These are phyloP conservation scores for Dissostichus mawsoni DNA, from an alignment of 2,113 vertebrate genomes.

Conservation along the genomic window DNA sequence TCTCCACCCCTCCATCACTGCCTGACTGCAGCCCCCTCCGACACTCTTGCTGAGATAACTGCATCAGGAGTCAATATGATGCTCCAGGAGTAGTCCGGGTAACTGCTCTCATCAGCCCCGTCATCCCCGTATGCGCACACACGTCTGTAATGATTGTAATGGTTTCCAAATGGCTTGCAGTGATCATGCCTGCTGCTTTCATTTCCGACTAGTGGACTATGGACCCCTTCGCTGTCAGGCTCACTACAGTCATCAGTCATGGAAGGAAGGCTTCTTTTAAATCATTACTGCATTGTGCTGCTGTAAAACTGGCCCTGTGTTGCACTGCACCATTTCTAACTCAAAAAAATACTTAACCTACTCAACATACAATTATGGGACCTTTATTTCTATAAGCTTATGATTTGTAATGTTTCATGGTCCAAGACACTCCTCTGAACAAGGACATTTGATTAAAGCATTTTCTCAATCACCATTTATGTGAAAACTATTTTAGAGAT, in stretches of 20 bases:
- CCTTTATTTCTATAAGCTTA: neutral
- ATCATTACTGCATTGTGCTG: neutral
- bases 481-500: too few relatives aligned
- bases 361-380: neutral
- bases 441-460: neutral
- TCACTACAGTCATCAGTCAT: constrained; percentile 18
- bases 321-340: neutral
- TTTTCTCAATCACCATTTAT: neutral
- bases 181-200: constrained; percentile 52
- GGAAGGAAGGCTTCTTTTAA: constrained; percentile 23
- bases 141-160: constrained; percentile 71
- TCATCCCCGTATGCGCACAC: constrained; percentile 45
- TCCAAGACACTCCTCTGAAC: neutral
- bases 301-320: neutral
- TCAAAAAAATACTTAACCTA: too few relatives aligned
- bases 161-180: constrained; percentile 54
- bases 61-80: constrained; percentile 62
- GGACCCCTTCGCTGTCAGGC: constrained; percentile 40
- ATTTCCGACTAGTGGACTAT: constrained; percentile 29
- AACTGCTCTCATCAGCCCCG: constrained; percentile 69
- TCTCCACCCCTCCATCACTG: constrained; percentile 49
- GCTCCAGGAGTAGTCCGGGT: constrained; percentile 50
- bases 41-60: constrained; percentile 61
- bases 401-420: neutral
- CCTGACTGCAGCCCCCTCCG: constrained; percentile 34